phyloP scores from a whole-genome alignment of 2,113 vertebrate species.

The Colossoma macropomum region DNA sequence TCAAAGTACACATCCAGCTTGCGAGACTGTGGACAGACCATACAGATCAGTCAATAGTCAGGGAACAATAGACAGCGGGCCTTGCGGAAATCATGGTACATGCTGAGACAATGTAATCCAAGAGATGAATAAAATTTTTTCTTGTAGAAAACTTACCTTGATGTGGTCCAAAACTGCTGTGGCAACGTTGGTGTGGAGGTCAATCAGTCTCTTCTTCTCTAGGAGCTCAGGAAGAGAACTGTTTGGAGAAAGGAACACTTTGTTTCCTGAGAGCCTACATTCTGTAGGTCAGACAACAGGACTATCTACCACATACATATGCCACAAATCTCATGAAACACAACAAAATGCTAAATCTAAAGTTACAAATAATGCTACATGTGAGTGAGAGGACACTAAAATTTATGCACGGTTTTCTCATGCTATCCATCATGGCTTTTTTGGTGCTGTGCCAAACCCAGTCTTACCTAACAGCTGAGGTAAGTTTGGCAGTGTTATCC shows the following conservation, averaged over 20 bases:
- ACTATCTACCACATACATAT: background rate
- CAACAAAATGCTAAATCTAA: background rate
- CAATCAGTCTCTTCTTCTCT: conserved; percentile 97
- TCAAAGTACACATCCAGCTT: conserved; percentile 98
- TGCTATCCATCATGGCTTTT: background rate
- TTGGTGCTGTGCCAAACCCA: background rate
- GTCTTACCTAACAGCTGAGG: conserved; percentile 93
- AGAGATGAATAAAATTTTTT: conserved; percentile 39
- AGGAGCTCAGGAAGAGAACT: conserved; percentile 97
- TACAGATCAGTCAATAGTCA: conserved; percentile 1
- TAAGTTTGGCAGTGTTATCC: conserved; percentile 97
- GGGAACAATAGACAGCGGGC: background rate
- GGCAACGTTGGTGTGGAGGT: conserved; percentile 97
- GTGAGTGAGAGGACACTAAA: background rate
- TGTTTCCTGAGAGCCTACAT: conserved; percentile 21
- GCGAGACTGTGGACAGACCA: conserved; percentile 81
- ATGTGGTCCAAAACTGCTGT: conserved; percentile 97
- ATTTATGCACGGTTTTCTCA: background rate
- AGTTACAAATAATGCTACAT: background rate
- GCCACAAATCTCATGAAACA: background rate
- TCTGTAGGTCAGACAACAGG: background rate
- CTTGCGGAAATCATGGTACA: background rate
- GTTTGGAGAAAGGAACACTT: conserved; percentile 40
- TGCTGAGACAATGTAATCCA: conserved; percentile 31
- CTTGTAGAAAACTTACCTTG: conserved; percentile 81